phyloP scores from a whole-genome alignment of 2,888 invertebrate genomes.

The Mythimna pallens region DNA sequence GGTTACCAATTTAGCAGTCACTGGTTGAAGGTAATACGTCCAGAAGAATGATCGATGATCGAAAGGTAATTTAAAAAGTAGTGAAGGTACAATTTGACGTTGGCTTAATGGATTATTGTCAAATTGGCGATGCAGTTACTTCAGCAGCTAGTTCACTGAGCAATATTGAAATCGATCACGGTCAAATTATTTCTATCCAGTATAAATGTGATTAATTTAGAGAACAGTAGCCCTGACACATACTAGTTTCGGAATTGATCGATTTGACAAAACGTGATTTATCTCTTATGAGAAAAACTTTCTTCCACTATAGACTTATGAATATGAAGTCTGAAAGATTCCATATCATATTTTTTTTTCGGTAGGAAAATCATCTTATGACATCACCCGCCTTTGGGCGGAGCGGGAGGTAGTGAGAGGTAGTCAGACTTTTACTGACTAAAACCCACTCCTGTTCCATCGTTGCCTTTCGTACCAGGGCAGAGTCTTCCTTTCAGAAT shows the following conservation, averaged over 20 bases:
- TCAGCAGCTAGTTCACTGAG: slow-evolving; percentile 5
- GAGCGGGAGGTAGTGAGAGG: too few relatives aligned
- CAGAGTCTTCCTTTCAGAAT: too few relatives aligned
- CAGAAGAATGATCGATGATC: slow-evolving; percentile 38
- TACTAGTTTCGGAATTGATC: not conserved
- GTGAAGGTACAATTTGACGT: slow-evolving; percentile 23
- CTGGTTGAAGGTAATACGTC: slow-evolving; percentile 24
- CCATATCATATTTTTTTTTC: too few relatives aligned
- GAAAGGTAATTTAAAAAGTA: slow-evolving; percentile 13
- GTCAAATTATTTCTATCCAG: slow-evolving; percentile 4
- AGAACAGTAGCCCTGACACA: not conserved
- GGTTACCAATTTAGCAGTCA: slow-evolving; percentile 52
- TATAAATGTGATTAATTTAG: slow-evolving; percentile 2
- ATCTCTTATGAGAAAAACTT: not conserved
- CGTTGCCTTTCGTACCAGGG: too few relatives aligned
- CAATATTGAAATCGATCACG: slow-evolving; percentile 29
- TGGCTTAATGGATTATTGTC: slow-evolving; percentile 25
- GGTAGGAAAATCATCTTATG: too few relatives aligned
- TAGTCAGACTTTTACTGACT: too few relatives aligned
- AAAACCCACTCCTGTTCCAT: too few relatives aligned
- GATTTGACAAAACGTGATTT: not conserved
- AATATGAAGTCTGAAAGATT: too few relatives aligned
- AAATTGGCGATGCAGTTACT: slow-evolving; percentile 37
- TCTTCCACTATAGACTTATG: not conserved
- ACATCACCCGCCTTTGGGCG: too few relatives aligned